Evolutionary conservation across 2,888 invertebrate genomes (phyloP).

Genomic region (Athalia circularis): DNA sequence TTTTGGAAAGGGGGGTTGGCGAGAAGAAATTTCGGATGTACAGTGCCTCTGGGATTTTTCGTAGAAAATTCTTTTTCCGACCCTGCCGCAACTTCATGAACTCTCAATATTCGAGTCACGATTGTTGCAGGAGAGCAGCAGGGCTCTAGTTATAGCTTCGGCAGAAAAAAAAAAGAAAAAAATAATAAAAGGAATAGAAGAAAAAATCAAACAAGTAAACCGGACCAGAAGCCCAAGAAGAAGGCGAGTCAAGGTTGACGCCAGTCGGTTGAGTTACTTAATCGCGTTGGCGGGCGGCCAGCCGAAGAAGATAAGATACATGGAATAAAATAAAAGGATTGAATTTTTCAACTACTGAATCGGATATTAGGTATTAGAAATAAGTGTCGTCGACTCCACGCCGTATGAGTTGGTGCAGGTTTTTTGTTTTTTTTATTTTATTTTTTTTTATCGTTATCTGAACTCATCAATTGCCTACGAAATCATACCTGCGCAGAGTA

Average conservation of each 20-base stretch:
- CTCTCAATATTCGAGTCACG: too few relatives aligned
- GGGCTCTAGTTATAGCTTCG: too few relatives aligned
- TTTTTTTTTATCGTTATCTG: constrained; percentile 6
- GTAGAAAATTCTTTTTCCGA: too few relatives aligned
- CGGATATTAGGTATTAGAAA: not conserved
- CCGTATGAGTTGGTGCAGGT: not conserved
- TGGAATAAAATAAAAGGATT: not conserved
- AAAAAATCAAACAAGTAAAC: constrained; percentile 6
- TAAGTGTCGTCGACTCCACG: not conserved
- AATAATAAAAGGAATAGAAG: constrained; percentile 7
- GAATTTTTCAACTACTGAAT: not conserved
- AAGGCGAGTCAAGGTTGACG: constrained; percentile 39
- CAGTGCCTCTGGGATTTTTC: too few relatives aligned
- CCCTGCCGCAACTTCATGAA: too few relatives aligned
- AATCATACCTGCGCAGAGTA: not conserved
- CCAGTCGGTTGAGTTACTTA: constrained; percentile 28
- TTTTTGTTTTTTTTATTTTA: not conserved
- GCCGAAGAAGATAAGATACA: constrained; percentile 4
- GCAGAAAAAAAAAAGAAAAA: too few relatives aligned
- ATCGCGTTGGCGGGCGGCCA: constrained; percentile 23
- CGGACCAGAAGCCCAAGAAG: constrained; percentile 12
- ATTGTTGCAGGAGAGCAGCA: too few relatives aligned
- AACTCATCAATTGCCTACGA: constrained; percentile 1
- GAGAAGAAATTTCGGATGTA: too few relatives aligned
- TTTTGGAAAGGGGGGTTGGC: too few relatives aligned